Conservation (phyloP, 1,140 invertebrate genomes). For the Paralvinella palmiformis region DNA sequence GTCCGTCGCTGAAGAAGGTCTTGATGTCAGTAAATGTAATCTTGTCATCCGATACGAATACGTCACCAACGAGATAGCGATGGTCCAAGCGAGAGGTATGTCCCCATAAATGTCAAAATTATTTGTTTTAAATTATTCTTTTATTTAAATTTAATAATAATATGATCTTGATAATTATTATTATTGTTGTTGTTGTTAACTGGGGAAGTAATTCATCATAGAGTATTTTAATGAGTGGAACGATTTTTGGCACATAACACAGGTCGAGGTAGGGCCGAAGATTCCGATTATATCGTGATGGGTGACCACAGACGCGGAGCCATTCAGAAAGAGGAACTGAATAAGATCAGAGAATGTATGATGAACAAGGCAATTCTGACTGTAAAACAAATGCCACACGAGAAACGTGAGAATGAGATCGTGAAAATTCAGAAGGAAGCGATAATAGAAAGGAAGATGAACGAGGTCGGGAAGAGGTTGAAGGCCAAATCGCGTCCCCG, state of each 20-base stretch:
- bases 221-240: too few species aligned
- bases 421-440: conserved; percentile 23
- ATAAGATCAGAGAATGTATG: conserved; percentile 32
- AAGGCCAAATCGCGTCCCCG: not conserved
- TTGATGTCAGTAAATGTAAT: conserved; percentile 47
- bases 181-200: too few species aligned
- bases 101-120: too few species aligned
- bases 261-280: conserved; percentile 32
- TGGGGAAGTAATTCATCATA: too few species aligned
- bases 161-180: too few species aligned
- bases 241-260: too few species aligned
- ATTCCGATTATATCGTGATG: conserved; percentile 29
- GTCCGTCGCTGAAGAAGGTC: conserved; percentile 49
- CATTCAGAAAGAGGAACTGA: conserved; percentile 32
- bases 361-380: conserved; percentile 31
- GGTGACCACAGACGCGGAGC: conserved; percentile 21
- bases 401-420: conserved; percentile 19
- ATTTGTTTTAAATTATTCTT: too few species aligned
- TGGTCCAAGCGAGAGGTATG: conserved; percentile 45
- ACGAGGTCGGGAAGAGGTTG: conserved; percentile 10
- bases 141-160: too few species aligned
- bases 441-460: conserved; percentile 20
- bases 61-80: conserved; percentile 47
- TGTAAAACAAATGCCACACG: conserved; percentile 2
- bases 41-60: conserved; percentile 47